Evolutionary conservation across 2,888 invertebrate genomes (phyloP), one percentile per base, ranked within the genome.

Genomic region (Tenthredo amoena): DNA sequence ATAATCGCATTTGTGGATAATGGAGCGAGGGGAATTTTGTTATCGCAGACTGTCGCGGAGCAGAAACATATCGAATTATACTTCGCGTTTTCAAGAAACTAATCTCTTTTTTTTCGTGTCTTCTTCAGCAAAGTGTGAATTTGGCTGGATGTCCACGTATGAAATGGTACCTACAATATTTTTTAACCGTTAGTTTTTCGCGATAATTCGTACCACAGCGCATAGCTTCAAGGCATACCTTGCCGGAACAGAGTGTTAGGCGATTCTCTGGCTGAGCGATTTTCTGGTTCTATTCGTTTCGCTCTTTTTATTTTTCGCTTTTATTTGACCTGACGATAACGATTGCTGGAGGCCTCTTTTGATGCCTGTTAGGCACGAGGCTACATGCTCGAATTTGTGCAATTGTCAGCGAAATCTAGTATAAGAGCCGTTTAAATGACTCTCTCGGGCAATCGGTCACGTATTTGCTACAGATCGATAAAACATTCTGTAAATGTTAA

Each of bases 61-160:
- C 92, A 92, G 91, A 92, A 93, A 92, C 92, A 92, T 93, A 93
- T 92, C 91, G 92, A 93, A 93, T 93, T 47, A 47, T 93, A 92
- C 92, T 92, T 92, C 2, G 15, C 90, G 91, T 89, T 92, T 91
- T 90, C 88, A 88, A 87, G 88, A 88, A 90, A 91, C 92, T 47
- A 12, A 47, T 47, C 12, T 12, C 47, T 47, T 47, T 15, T 43
- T 47, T 47, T 47, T 26, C 26, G 15, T 92, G 91, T 89, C 89
- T 71, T 84, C 18, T 85, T 86, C 85, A 87, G 85, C 87, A 88
- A 88, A 89, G 92, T 92, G 92, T 89, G 91, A 89, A 88, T 88
- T 82, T 89, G 91, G 91, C 92, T 90, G 89, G 91, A 91, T 90
- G 90, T 90, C 90, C 90, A 87, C 88, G 87, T 89, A 89, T 87